Conservation (phyloP, 2,797 vertebrate species). For the Manis pentadactyla region DNA sequence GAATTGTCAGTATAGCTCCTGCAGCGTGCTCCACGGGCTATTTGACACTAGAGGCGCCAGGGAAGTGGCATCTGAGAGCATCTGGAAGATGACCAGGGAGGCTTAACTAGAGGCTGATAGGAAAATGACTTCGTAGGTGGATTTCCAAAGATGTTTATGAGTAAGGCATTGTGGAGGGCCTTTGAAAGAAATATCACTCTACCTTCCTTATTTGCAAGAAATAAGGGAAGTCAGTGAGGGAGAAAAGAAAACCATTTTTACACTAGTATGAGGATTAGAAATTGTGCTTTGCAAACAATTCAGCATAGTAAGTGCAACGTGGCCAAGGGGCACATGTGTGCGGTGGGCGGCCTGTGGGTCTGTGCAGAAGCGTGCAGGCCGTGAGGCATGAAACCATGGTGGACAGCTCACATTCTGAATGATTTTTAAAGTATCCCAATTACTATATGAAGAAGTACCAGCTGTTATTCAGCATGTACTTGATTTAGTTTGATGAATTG, state of each 20-base stretch:
- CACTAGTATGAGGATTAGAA: background rate
- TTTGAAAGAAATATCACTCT: slow-evolving; percentile 57
- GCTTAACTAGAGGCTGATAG: slow-evolving; percentile 52
- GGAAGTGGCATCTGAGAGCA: background rate
- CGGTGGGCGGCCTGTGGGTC: rapidly evolving
- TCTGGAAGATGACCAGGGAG: background rate
- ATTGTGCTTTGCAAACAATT: background rate
- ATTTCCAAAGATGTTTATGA: slow-evolving; percentile 63
- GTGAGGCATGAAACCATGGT: rapidly evolving
- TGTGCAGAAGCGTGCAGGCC: background rate
- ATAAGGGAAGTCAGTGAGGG: background rate
- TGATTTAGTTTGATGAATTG: background rate
- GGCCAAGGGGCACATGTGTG: background rate
- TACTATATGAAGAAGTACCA: background rate
- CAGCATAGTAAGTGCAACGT: rapidly evolving
- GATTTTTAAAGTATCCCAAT: background rate
- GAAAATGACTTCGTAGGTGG: slow-evolving; percentile 33
- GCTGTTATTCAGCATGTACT: background rate
- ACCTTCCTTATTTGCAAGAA: slow-evolving; percentile 40
- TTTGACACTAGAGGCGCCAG: background rate
- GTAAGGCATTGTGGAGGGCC: background rate
- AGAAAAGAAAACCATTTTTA: background rate
- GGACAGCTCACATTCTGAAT: background rate
- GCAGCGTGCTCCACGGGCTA: background rate
- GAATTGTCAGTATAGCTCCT: background rate